phyloP scores from a whole-genome alignment of 2,888 invertebrate species.

The Perizoma affinitatum region DNA sequence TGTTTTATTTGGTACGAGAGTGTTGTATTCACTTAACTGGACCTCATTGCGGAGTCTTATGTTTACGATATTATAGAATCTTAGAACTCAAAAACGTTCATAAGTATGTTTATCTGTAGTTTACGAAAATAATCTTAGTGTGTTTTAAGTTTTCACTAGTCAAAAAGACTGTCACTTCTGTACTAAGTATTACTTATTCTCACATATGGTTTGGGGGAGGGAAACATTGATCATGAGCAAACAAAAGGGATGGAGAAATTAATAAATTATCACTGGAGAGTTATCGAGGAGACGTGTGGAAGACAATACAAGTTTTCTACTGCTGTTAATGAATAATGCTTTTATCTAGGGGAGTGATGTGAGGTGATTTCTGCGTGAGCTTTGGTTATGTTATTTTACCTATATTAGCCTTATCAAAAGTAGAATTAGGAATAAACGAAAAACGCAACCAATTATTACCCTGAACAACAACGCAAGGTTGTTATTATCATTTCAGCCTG shows the following conservation, averaged over 20 bases:
- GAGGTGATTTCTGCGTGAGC: slow-evolving; percentile 48
- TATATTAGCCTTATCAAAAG: neutral
- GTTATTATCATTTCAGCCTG: too few relatives aligned
- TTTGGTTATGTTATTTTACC: slow-evolving; percentile 26
- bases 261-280: slow-evolving; percentile 75
- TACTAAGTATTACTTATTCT: slow-evolving; percentile 29
- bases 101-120: too few relatives aligned
- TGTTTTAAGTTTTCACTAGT: neutral
- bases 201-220: slow-evolving; percentile 41
- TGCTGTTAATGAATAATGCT: slow-evolving; percentile 61
- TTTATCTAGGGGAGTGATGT: slow-evolving; percentile 57
- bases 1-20: too few relatives aligned
- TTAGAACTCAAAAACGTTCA: too few relatives aligned
- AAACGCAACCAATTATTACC: too few relatives aligned
- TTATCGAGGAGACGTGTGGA: slow-evolving; percentile 56
- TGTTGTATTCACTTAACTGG: too few relatives aligned
- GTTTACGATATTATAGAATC: too few relatives aligned
- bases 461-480: too few relatives aligned
- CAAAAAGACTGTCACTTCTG: slow-evolving; percentile 33
- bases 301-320: slow-evolving; percentile 56
- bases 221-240: slow-evolving; percentile 71
- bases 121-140: too few relatives aligned
- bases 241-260: slow-evolving; percentile 70
- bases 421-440: neutral
- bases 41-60: too few relatives aligned